Evolutionary conservation across 2,797 vertebrate species (phyloP), one percentile per base, ranked within the genome.

Genomic region (Gadopsis marmoratus): DNA sequence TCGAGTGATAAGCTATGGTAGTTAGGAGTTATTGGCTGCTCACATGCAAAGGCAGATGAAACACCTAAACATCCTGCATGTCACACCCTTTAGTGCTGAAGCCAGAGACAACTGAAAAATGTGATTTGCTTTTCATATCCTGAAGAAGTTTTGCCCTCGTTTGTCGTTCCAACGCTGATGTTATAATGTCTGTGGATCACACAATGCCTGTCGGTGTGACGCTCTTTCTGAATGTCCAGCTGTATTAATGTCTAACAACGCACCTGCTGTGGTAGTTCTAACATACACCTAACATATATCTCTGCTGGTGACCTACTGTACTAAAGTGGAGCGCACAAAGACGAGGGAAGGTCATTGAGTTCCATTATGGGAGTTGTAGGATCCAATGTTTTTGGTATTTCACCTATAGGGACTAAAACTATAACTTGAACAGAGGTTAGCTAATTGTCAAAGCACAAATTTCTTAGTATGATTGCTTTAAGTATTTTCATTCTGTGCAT

Each of bases 311-410:
- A 53, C 11, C 23, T 53, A 21, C 47, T 48, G 47, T 21, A 19
- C 45, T 47, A 7, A 19, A 19, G 45, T 47, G 16, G 45, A 47
- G 39, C 39, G 39, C 39, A 41, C 39, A 12, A 41, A 11, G 9
- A 41, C 41, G 1, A 41, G 39, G 11, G 11, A 45, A 10, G 3
- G 11, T 70, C 16, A 8, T 5, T 21, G 29, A 53, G 35, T 11
- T 55, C n/a, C 65, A 67, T 71, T 12, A 9, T 50, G 43, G 68
- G 43, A 71, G 26, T 7, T 37, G 56, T 23, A 37, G 41, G 23
- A 16, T 61, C 12, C 2, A 14, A 37, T 11, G n/a, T 26, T 41
- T 13, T 12, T 35, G 35, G 31, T 7, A 21, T 17, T 2, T 12
- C 23, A 26, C 23, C 5, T 26, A 53, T 53, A 17, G 6, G 43